A percentile compares a stretch with the other conserved stretches of the same genome.
These are phyloP conservation scores for Chelonoidis abingdonii DNA, from an alignment of 2,113 vertebrate genomes.

Conservation along the genomic window DNA sequence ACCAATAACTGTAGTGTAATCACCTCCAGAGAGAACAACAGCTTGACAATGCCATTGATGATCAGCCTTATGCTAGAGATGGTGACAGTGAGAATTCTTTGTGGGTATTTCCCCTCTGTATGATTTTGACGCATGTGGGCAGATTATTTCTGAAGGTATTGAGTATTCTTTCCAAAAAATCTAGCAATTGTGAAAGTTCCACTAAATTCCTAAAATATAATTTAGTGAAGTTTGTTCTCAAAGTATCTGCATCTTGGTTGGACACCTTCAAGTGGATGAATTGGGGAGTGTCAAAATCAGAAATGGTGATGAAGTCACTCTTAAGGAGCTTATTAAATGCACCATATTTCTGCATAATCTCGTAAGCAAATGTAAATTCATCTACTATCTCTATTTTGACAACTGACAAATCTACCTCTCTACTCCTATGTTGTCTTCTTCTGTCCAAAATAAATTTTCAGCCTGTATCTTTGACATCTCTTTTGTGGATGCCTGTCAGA, in stretches of 20 bases:
- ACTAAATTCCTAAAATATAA: constrained; percentile 38
- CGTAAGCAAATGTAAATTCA: too few relatives aligned
- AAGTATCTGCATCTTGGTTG: constrained; percentile 75
- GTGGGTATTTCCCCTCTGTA: not conserved
- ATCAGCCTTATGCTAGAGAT: not conserved
- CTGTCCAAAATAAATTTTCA: not conserved
- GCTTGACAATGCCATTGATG: not conserved
- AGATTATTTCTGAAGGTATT: not conserved
- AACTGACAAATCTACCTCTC: not conserved
- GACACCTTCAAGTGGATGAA: constrained; percentile 65
- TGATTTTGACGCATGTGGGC: not conserved
- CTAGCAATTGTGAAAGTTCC: not conserved
- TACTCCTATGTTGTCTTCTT: not conserved
- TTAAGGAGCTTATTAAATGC: constrained; percentile 52
- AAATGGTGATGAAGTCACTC: constrained; percentile 52
- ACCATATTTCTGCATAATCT: not conserved
- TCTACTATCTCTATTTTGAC: not conserved
- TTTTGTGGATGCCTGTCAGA: not conserved
- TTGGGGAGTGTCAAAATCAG: constrained; percentile 62
- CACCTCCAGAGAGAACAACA: not conserved
- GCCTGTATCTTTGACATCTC: not conserved
- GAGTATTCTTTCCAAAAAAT: not conserved
- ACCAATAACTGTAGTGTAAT: not conserved
- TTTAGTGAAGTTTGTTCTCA: constrained; percentile 58
- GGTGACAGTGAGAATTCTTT: not conserved